Conservation (phyloP, 2,113 vertebrate genomes). For the Pelusios castaneus region DNA sequence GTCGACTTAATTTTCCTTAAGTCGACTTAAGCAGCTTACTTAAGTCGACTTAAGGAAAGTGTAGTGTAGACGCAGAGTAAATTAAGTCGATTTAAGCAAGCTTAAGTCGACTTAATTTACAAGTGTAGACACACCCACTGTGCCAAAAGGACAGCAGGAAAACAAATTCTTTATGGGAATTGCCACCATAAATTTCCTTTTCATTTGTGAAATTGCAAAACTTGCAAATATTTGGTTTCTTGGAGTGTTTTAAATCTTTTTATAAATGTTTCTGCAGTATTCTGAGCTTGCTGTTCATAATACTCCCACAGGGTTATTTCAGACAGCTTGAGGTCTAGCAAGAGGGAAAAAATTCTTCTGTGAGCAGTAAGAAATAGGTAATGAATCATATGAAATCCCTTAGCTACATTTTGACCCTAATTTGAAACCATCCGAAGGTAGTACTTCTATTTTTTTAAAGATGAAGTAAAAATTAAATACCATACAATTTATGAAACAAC, state of each 20-base stretch:
- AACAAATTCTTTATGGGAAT: fast-evolving
- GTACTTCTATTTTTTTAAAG: not conserved
- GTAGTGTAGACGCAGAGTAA: no score
- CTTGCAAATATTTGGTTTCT: constrained; percentile 35
- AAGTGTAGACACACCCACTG: no score
- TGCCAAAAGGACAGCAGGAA: not conserved
- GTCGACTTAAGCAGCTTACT: no score
- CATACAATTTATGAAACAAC: not conserved
- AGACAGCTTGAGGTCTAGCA: not conserved
- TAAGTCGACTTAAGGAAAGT: no score
- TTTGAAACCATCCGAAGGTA: constrained; percentile 14
- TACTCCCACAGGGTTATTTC: not conserved
- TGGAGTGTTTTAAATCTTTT: constrained; percentile 3
- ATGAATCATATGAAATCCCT: constrained; percentile 23
- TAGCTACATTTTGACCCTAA: not conserved
- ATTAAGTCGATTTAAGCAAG: no score
- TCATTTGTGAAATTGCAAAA: constrained; percentile 10
- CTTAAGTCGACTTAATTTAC: no score
- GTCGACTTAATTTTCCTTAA: no score
- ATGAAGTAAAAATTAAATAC: not conserved
- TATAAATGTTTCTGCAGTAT: not conserved
- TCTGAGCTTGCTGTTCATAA: not conserved
- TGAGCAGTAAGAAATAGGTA: constrained; percentile 19
- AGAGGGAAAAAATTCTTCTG: not conserved
- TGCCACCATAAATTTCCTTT: not conserved